Evolutionary conservation across 2,888 invertebrate species (phyloP).

Genomic region (Eudasyphora cyanicolor): DNA sequence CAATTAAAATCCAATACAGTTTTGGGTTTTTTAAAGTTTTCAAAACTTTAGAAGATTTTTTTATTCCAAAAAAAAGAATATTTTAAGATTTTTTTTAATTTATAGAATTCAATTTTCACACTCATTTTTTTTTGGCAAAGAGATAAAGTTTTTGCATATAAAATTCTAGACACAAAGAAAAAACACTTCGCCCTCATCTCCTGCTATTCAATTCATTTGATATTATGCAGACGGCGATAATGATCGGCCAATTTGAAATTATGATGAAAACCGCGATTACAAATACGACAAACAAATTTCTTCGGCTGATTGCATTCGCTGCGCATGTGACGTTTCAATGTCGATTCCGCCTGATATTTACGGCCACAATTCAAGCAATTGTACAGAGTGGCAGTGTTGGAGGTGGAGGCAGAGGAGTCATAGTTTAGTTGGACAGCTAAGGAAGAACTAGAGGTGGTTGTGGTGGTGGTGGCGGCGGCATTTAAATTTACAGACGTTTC

Average conservation of each 20-base stretch:
- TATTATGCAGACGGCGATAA: constrained; percentile 71
- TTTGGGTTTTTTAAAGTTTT: neutral
- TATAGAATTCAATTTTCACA: no score
- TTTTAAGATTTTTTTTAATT: neutral
- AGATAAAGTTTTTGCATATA: neutral
- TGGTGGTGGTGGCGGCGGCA: neutral
- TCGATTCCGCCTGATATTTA: constrained; percentile 74
- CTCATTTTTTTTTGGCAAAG: no score
- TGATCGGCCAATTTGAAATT: constrained; percentile 77
- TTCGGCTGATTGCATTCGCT: constrained; percentile 79
- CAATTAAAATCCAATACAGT: constrained; percentile 2
- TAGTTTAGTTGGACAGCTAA: no score
- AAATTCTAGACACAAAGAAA: neutral
- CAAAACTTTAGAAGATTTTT: constrained; percentile 3
- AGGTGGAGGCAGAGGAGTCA: neutral
- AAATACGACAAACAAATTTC: constrained; percentile 76
- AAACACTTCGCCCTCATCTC: neutral
- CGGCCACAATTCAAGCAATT: constrained; percentile 75
- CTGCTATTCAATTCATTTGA: constrained; percentile 41
- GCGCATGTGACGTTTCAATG: constrained; percentile 82
- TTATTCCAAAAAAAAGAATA: constrained; percentile 2
- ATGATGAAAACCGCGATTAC: constrained; percentile 78
- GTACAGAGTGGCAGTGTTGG: constrained; percentile 61
- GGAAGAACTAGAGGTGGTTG: neutral
- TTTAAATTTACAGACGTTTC: neutral